phyloP scores from a whole-genome alignment of 1,140 invertebrate species.

The Danaus melanippus region DNA sequence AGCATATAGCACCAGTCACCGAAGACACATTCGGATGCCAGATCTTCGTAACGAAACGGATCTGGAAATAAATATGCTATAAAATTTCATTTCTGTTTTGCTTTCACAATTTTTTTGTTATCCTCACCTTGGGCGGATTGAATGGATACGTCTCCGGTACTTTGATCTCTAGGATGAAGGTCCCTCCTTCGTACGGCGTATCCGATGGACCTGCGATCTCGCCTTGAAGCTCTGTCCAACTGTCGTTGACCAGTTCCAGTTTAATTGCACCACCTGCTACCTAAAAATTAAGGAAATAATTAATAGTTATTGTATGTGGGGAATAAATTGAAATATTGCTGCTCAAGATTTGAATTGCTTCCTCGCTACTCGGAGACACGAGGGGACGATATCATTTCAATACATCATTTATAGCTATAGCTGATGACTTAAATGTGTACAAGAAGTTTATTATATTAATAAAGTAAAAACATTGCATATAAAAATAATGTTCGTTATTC shows the following conservation, averaged over 20 bases:
- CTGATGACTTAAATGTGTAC: too few species aligned
- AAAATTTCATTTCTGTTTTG: slow-evolving; percentile 7
- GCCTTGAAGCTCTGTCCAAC: slow-evolving; percentile 91
- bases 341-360: too few species aligned
- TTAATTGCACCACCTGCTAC: slow-evolving; percentile 93
- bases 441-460: too few species aligned
- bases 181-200: slow-evolving; percentile 97
- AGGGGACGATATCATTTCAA: too few species aligned
- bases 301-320: too few species aligned
- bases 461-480: too few species aligned
- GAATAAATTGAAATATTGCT: too few species aligned
- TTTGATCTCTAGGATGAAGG: slow-evolving; percentile 95
- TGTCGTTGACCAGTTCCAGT: slow-evolving; percentile 93
- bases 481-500: too few species aligned
- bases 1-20: slow-evolving; percentile 98
- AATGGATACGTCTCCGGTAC: slow-evolving; percentile 99
- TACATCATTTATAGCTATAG: too few species aligned
- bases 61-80: slow-evolving; percentile 67
- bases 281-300: slow-evolving; percentile 64
- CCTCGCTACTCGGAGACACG: too few species aligned
- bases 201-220: slow-evolving; percentile 95
- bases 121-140: slow-evolving; percentile 94
- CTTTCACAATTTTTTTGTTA: too few species aligned
- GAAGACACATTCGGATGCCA: slow-evolving; percentile 99
- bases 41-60: slow-evolving; percentile 96